These are phyloP conservation scores for Sphenopsis melanotis DNA, from an alignment of 2,797 vertebrate genomes.

Conservation along the genomic window DNA sequence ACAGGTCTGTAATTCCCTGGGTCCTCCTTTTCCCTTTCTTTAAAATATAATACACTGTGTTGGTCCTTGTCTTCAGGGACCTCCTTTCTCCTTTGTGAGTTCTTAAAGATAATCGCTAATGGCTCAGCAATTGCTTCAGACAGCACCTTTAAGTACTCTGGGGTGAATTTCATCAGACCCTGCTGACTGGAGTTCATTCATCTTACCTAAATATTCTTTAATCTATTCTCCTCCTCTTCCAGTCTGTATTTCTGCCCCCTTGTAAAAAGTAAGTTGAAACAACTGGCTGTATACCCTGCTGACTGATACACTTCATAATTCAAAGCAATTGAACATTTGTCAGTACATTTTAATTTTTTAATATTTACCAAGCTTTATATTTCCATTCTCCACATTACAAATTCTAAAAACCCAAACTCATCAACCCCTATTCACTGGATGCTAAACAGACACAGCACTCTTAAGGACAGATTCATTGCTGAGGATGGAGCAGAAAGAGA, in stretches of 20 bases:
- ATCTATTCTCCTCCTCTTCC: background rate
- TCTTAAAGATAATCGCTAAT: constrained; percentile 56
- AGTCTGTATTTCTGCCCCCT: background rate
- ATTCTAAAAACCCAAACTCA: background rate
- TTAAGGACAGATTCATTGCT: background rate
- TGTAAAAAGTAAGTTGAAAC: background rate
- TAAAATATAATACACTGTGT: background rate
- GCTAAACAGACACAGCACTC: background rate
- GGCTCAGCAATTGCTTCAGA: constrained; percentile 14
- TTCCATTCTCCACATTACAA: background rate
- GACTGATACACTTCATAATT: background rate
- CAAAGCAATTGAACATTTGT: background rate
- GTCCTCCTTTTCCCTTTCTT: background rate
- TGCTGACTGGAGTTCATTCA: background rate
- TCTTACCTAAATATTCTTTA: constrained; percentile 47
- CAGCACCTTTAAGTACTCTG: background rate
- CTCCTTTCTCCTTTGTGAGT: constrained; percentile 36
- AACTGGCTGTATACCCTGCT: background rate
- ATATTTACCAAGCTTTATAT: background rate
- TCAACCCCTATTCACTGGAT: background rate
- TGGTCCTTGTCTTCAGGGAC: constrained; percentile 32
- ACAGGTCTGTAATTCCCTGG: constrained; percentile 18
- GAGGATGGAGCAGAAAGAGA: background rate
- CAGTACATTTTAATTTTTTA: background rate
- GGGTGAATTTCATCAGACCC: constrained; percentile 36